phyloP scores from a whole-genome alignment of 1,140 invertebrate genomes.

The Venustaconcha ellipsiformis region DNA sequence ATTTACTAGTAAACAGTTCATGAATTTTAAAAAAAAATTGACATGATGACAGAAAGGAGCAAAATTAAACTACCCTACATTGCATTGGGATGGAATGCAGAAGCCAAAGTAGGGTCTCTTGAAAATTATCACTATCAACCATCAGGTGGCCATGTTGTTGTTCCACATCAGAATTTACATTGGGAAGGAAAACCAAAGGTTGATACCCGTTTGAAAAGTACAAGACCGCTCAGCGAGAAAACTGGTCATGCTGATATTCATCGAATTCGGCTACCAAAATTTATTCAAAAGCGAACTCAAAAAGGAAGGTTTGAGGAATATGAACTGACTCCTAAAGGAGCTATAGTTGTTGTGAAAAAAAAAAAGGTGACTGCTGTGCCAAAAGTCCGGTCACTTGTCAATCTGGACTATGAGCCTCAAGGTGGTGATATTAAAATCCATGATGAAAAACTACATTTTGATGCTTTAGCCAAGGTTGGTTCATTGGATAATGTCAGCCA shows the following conservation, averaged over 20 bases:
- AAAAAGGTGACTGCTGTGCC: conserved; percentile 72
- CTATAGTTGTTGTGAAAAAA: conserved; percentile 29
- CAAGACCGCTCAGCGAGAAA: no score
- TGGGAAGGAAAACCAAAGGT: conserved; percentile 54
- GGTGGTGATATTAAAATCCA: conserved; percentile 52
- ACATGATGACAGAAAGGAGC: conserved; percentile 46
- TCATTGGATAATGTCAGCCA: conserved; percentile 53
- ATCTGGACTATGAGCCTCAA: conserved; percentile 45
- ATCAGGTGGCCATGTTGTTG: conserved; percentile 54
- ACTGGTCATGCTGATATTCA: no score
- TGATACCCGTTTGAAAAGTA: conserved; percentile 47
- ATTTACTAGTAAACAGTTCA: no score
- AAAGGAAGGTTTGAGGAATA: no score
- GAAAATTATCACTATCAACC: conserved; percentile 45
- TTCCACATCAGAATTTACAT: conserved; percentile 78
- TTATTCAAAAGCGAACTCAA: no score
- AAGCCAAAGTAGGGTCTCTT: conserved; percentile 46
- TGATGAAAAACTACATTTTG: conserved; percentile 27
- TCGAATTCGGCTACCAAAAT: no score
- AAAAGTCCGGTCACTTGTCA: conserved; percentile 59
- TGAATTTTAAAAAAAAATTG: conserved; percentile 27
- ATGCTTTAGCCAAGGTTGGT: conserved; percentile 41
- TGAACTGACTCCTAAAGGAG: conserved; percentile 9
- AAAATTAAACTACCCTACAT: conserved; percentile 42
- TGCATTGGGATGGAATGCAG: conserved; percentile 47